Evolutionary conservation across 2,888 invertebrate genomes (phyloP).

Genomic region (Leucophenga montana): DNA sequence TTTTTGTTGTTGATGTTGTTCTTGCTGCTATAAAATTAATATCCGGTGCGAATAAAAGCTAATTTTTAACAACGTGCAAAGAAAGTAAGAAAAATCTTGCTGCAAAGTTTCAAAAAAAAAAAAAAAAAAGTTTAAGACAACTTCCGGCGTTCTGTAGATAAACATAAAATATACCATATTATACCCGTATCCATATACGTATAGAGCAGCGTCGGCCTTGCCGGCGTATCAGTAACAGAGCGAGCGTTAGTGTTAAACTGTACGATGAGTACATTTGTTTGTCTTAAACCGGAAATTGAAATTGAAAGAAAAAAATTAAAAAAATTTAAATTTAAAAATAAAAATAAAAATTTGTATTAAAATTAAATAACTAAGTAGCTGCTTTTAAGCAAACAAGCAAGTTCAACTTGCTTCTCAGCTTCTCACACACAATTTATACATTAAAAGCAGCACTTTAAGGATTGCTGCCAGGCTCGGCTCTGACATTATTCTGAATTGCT

Average conservation of each 20-base stretch:
- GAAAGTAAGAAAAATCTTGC: conserved; percentile 2
- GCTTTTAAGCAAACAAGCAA: no score
- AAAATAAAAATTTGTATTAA: conserved; percentile 41
- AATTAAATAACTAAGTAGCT: background rate
- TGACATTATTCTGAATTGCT: no score
- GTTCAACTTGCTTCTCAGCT: no score
- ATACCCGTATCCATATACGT: no score
- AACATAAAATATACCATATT: background rate
- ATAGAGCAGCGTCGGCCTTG: conserved; percentile 32
- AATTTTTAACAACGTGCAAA: conserved; percentile 29
- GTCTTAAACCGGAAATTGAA: conserved; percentile 66
- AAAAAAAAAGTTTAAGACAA: conserved; percentile 35
- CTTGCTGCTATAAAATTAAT: conserved; percentile 66
- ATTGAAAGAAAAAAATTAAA: conserved; percentile 53
- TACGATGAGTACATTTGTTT: conserved; percentile 57
- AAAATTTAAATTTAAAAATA: conserved; percentile 45
- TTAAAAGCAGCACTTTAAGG: no score
- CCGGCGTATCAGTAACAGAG: conserved; percentile 17
- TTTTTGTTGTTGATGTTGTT: conserved; percentile 37
- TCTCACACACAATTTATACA: no score
- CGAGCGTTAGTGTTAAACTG: no score
- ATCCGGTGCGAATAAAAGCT: conserved; percentile 65
- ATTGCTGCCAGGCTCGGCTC: no score
- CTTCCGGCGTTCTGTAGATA: conserved; percentile 36
- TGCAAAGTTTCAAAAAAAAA: conserved; percentile 17